These are phyloP conservation scores for Pituophis catenifer DNA, from an alignment of 2,113 vertebrate species.

Conservation along the genomic window DNA sequence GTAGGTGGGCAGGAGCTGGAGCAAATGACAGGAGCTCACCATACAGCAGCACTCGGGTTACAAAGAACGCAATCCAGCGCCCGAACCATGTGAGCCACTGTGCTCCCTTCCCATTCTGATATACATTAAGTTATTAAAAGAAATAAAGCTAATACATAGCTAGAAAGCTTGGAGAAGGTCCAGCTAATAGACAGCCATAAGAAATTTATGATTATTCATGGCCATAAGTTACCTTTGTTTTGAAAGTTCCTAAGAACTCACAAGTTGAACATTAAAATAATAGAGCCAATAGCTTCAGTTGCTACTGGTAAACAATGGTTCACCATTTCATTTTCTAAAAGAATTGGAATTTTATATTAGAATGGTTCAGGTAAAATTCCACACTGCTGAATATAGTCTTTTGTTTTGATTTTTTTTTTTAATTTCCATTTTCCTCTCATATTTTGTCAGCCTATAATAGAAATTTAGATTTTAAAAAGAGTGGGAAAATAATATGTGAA, in stretches of 20 bases:
- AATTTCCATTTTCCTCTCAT: not conserved
- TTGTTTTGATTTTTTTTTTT: not conserved
- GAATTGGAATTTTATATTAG: not conserved
- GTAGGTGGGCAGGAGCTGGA: too few relatives aligned
- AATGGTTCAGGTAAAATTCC: not conserved
- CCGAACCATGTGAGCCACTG: not conserved
- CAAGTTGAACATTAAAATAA: not conserved
- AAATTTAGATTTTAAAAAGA: not conserved
- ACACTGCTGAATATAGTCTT: not conserved
- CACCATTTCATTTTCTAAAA: not conserved
- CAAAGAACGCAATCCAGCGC: not conserved
- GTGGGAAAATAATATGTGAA: not conserved
- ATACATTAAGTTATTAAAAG: not conserved
- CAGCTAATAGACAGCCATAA: not conserved
- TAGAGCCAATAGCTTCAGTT: not conserved
- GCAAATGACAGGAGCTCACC: too few relatives aligned
- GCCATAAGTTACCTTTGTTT: not conserved
- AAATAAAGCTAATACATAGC: not conserved
- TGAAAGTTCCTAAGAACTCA: not conserved
- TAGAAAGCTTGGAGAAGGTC: not conserved
- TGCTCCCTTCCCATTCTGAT: not conserved
- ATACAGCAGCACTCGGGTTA: not conserved
- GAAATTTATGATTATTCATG: not conserved
- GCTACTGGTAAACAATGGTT: not conserved
- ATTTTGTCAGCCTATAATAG: not conserved